Evolutionary conservation across 1,140 invertebrate genomes (phyloP).

Genomic region (Zaprionus lachaisei): DNA sequence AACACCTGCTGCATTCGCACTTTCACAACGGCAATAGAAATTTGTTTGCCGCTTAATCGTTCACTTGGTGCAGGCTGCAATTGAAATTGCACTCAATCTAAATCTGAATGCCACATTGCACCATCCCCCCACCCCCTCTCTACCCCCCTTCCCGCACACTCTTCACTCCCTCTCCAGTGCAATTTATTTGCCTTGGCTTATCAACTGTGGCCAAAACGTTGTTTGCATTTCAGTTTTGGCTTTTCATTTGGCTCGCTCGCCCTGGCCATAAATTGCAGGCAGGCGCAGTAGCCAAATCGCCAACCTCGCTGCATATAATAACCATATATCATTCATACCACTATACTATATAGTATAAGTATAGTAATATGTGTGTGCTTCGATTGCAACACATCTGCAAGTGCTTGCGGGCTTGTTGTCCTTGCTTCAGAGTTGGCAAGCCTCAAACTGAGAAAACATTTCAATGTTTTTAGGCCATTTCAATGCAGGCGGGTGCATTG

Average conservation of each 20-base stretch:
- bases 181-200: constrained; percentile 47
- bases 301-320: constrained; percentile 9
- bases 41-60: constrained; percentile 71
- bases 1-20: constrained; percentile 54
- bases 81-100: constrained; percentile 74
- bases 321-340: constrained; percentile 23
- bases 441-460: not conserved
- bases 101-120: constrained; percentile 36
- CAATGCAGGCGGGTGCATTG: not conserved
- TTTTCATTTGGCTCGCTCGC: constrained; percentile 48
- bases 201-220: constrained; percentile 38
- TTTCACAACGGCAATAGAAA: constrained; percentile 63
- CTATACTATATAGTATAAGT: constrained; percentile 10
- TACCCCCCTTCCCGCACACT: no score
- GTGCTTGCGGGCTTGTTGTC: constrained; percentile 7
- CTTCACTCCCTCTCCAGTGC: not conserved
- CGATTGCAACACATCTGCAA: constrained; percentile 5
- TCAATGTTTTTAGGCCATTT: constrained; percentile 7
- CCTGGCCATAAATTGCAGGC: constrained; percentile 63
- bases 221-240: not conserved
- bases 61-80: constrained; percentile 53
- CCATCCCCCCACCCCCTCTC: not conserved
- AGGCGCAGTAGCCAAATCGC: constrained; percentile 51
- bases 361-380: not conserved
- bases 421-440: not conserved